Percentiles rank a stretch among this genome's conserved stretches.
Conservation (phyloP, 1,140 invertebrate genomes). For the Lutraria rhynchaena region DNA sequence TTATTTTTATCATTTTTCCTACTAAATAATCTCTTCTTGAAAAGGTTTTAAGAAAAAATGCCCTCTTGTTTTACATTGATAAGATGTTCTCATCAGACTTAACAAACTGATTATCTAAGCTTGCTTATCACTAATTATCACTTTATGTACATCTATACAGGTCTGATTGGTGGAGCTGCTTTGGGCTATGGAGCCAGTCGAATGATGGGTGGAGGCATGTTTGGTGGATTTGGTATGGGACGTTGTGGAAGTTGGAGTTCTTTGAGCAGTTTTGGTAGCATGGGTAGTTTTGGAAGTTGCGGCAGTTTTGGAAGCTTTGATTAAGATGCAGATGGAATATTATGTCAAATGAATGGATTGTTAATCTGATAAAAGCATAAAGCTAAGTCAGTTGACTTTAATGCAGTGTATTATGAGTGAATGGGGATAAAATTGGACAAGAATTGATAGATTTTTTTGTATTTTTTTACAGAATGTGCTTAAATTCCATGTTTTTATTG, state of each 20-base stretch:
- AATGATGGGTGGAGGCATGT: conserved; percentile 64
- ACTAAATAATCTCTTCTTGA: no score
- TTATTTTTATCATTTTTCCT: no score
- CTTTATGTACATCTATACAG: conserved; percentile 52
- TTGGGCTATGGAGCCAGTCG: conserved; percentile 69
- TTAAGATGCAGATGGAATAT: conserved; percentile 2
- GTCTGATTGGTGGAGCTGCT: conserved; percentile 69
- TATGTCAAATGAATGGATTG: not conserved
- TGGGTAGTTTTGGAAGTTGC: conserved; percentile 72
- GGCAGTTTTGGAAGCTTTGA: conserved; percentile 61
- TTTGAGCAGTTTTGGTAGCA: conserved; percentile 70
- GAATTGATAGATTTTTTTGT: no score
- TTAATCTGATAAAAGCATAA: no score
- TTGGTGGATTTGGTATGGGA: conserved; percentile 63
- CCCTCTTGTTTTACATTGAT: not conserved
- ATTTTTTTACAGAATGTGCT: no score
- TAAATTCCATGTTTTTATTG: no score
- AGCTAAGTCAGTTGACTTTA: no score
- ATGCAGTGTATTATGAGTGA: no score
- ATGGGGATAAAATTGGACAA: no score
- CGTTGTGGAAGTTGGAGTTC: conserved; percentile 76
- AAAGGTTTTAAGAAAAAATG: no score
- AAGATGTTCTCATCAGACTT: not conserved
- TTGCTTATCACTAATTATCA: not conserved
- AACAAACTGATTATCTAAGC: not conserved